Evolutionary conservation across 1,140 invertebrate species (phyloP).

Genomic region (Aethina tumida): DNA sequence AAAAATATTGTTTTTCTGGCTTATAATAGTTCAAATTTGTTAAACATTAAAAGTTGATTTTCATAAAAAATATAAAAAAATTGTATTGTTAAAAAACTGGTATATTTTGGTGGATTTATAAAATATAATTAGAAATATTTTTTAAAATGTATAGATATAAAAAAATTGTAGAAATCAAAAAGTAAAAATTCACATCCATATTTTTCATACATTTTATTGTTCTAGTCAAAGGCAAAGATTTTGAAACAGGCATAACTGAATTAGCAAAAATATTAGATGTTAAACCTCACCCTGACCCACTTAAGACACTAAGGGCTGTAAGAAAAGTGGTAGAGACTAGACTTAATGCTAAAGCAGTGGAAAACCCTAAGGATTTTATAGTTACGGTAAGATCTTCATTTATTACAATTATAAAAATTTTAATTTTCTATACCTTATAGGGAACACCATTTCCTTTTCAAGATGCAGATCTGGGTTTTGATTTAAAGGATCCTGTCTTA

Average conservation of each 20-base stretch:
- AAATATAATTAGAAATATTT: no score
- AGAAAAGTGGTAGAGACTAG: conserved; percentile 55
- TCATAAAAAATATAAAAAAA: no score
- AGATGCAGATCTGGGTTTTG: conserved; percentile 56
- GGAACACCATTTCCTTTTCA: conserved; percentile 59
- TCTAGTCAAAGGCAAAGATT: conserved; percentile 73
- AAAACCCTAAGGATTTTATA: conserved; percentile 44
- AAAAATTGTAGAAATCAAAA: no score
- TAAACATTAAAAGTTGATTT: no score
- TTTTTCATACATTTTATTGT: no score
- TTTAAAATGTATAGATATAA: no score
- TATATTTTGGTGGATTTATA: no score
- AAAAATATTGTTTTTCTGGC: no score
- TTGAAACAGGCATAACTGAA: conserved; percentile 65
- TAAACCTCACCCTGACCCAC: conserved; percentile 69
- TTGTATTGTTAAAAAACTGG: no score
- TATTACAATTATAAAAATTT: conserved; percentile 7
- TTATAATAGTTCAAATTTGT: no score
- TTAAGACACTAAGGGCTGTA: conserved; percentile 66
- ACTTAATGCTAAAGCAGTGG: conserved; percentile 53
- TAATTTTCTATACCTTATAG: conserved; percentile 31
- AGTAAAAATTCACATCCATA: no score
- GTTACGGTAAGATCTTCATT: conserved; percentile 22
- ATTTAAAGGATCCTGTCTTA: conserved; percentile 56
- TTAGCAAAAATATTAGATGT: conserved; percentile 73